A percentile compares a stretch with the other conserved stretches of the same genome.
Evolutionary conservation across 2,797 vertebrate genomes (phyloP).

Genomic region (Schizopygopsis pylzovi): DNA sequence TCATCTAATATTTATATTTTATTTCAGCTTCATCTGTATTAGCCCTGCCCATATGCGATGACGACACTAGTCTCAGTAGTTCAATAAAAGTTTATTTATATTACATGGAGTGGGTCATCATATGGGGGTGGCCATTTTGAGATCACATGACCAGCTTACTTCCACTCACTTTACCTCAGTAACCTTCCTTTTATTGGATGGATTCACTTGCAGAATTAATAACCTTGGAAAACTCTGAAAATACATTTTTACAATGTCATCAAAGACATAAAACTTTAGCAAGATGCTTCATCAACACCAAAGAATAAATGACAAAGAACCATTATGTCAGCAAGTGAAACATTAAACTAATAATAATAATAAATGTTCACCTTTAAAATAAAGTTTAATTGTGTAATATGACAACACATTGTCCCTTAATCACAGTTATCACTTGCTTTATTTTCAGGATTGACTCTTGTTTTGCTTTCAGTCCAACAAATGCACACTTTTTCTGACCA

Average conservation of each 20-base stretch:
- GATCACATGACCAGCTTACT: neutral
- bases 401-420: neutral
- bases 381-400: neutral
- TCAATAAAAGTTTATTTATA: neutral
- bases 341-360: neutral
- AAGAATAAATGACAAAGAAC: neutral
- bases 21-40: neutral
- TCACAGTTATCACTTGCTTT: neutral
- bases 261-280: neutral
- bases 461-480: constrained; percentile 8
- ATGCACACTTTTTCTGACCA: constrained; percentile 64
- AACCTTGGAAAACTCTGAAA: neutral
- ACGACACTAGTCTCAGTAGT: neutral
- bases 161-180: neutral
- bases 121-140: neutral
- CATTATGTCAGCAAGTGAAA: no score
- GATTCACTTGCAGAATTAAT: neutral
- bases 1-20: neutral
- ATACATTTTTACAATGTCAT: neutral
- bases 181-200: neutral
- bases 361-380: neutral
- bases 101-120: neutral
- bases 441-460: neutral
- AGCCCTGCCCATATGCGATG: neutral
- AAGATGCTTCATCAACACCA: neutral